A percentile compares a stretch with the other conserved stretches of the same genome.
Evolutionary conservation across 2,888 invertebrate genomes (phyloP).

Genomic region (Julus scanicus): DNA sequence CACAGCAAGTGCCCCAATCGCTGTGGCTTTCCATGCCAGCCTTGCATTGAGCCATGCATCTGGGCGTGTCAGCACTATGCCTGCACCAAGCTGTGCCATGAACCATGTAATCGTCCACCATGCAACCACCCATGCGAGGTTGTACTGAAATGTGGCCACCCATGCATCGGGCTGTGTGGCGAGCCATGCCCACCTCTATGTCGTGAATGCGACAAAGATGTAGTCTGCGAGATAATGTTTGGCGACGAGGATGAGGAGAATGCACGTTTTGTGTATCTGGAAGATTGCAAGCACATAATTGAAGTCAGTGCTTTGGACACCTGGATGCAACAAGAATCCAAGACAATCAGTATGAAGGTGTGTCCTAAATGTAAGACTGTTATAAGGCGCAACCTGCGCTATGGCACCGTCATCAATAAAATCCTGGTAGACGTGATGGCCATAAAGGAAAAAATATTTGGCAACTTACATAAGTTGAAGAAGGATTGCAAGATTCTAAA

Average conservation of each 20-base stretch:
- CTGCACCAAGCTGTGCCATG: constrained; percentile 64
- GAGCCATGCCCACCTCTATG: constrained; percentile 65
- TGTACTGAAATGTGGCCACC: constrained; percentile 64
- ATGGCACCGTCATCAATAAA: constrained; percentile 70
- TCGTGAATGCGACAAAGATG: constrained; percentile 55
- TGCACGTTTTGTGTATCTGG: constrained; percentile 65
- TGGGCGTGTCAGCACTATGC: constrained; percentile 64
- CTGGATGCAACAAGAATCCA: constrained; percentile 37
- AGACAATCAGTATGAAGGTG: constrained; percentile 62
- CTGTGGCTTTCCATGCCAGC: constrained; percentile 63
- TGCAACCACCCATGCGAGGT: constrained; percentile 63
- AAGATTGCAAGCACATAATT: constrained; percentile 65
- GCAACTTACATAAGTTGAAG: background rate
- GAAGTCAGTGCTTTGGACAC: constrained; percentile 62
- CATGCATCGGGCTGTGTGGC: constrained; percentile 67
- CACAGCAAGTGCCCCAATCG: constrained; percentile 63
- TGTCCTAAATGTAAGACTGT: constrained; percentile 74
- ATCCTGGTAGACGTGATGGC: constrained; percentile 64
- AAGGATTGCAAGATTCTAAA: no score
- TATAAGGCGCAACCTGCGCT: constrained; percentile 72
- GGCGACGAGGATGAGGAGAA: constrained; percentile 71
- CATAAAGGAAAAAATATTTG: constrained; percentile 64
- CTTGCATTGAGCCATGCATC: constrained; percentile 65
- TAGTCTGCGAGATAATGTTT: constrained; percentile 66
- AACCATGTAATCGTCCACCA: constrained; percentile 64